Conservation (phyloP, 2,888 invertebrate species). For the Ischnura elegans region DNA sequence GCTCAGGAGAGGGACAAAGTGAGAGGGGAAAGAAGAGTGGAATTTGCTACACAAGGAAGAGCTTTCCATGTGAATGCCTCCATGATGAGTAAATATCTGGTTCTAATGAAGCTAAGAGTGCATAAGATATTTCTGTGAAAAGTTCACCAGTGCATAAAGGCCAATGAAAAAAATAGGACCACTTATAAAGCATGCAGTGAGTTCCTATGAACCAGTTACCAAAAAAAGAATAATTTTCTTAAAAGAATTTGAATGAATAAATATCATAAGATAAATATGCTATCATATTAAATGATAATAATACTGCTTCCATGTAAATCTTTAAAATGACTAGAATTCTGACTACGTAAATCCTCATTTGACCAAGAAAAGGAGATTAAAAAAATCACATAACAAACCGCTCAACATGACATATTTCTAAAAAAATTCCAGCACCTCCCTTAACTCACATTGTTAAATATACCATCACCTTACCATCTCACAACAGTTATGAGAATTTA, state of each 20-base stretch:
- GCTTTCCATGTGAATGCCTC: no score
- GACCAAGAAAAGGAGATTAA: neutral
- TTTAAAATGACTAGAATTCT: neutral
- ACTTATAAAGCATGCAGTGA: neutral
- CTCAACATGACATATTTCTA: neutral
- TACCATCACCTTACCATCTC: neutral
- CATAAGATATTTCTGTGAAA: no score
- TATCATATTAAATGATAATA: neutral
- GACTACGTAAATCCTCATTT: neutral
- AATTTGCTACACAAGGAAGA: no score
- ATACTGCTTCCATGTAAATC: neutral
- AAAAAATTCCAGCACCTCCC: neutral
- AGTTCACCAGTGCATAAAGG: no score
- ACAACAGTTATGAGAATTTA: neutral
- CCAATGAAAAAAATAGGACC: neutral
- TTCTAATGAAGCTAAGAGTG: no score
- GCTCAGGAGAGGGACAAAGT: no score
- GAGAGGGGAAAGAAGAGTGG: no score
- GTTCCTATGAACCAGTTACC: neutral
- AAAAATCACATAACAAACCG: neutral
- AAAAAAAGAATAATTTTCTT: neutral
- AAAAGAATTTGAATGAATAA: neutral
- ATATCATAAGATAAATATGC: neutral
- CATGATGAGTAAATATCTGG: no score
- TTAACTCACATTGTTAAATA: neutral